Evolutionary conservation across 2,888 invertebrate species (phyloP).

Genomic region (Acronicta psi): DNA sequence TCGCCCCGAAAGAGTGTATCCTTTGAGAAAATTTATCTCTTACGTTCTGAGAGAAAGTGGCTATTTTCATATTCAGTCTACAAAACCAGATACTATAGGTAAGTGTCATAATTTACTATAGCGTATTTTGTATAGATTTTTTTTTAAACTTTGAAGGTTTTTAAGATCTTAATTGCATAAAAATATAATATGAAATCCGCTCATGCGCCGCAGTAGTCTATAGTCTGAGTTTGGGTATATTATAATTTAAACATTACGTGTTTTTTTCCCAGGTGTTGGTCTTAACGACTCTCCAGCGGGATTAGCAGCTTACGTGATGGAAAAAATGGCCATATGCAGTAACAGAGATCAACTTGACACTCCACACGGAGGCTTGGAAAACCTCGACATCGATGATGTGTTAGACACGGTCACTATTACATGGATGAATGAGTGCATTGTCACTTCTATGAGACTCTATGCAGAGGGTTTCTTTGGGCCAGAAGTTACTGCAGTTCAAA

Average conservation of each 20-base stretch:
- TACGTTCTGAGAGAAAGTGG: constrained; percentile 86
- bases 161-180: too few relatives aligned
- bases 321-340: constrained; percentile 94
- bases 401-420: constrained; percentile 95
- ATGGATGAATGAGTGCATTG: constrained; percentile 94
- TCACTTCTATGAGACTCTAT: constrained; percentile 93
- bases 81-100: constrained; percentile 96
- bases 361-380: constrained; percentile 91
- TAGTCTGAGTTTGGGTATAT: too few relatives aligned
- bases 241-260: too few relatives aligned
- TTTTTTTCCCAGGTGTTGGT: constrained; percentile 89
- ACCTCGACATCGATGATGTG: constrained; percentile 91
- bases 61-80: constrained; percentile 93
- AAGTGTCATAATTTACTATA: constrained; percentile 58
- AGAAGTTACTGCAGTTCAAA: constrained; percentile 65
- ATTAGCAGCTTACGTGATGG: constrained; percentile 95
- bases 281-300: constrained; percentile 94
- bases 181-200: too few relatives aligned
- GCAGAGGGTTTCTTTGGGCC: constrained; percentile 87
- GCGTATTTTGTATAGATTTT: too few relatives aligned
- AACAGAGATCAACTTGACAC: constrained; percentile 88
- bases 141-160: too few relatives aligned
- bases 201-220: too few relatives aligned
- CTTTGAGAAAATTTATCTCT: constrained; percentile 72
- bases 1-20: constrained; percentile 85